Conservation (phyloP, 2,113 vertebrate genomes). For the Hiodon alosoides region DNA sequence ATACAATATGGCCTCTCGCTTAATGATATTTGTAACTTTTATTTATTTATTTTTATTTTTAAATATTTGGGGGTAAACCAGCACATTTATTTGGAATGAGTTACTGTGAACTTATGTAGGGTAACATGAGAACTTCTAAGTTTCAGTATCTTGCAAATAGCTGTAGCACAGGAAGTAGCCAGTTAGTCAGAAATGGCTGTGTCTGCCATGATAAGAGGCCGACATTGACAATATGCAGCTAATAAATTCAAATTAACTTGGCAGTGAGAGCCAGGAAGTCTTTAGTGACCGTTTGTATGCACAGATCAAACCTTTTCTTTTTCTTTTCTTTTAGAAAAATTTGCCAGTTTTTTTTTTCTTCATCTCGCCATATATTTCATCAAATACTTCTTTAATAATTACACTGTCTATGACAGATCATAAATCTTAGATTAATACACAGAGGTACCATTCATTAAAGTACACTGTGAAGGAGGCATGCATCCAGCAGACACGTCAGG, state of each 20-base stretch:
- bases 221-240: conserved; percentile 87
- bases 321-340: neutral
- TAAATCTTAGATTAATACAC: conserved; percentile 56
- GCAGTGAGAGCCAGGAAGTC: conserved; percentile 87
- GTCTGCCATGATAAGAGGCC: conserved; percentile 84
- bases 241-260: conserved; percentile 88
- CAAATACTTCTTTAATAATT: conserved; percentile 43
- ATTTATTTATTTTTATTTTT: neutral
- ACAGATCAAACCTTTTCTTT: conserved; percentile 65
- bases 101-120: conserved; percentile 1
- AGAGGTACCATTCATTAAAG: conserved; percentile 64
- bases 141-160: conserved; percentile 16
- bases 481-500: conserved; percentile 63
- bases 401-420: conserved; percentile 46
- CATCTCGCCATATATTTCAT: conserved; percentile 38
- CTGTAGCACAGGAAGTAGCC: conserved; percentile 58
- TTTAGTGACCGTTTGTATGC: conserved; percentile 88
- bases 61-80: neutral
- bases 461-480: conserved; percentile 55
- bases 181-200: conserved; percentile 82
- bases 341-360: neutral
- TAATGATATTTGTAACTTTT: neutral
- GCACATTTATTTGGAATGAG: conserved; percentile 14
- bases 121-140: conserved; percentile 22
- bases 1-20: neutral